A percentile compares a stretch with the other conserved stretches of the same genome.
Conservation (phyloP, 2,113 vertebrate species). For the Catharus fuscescens region DNA sequence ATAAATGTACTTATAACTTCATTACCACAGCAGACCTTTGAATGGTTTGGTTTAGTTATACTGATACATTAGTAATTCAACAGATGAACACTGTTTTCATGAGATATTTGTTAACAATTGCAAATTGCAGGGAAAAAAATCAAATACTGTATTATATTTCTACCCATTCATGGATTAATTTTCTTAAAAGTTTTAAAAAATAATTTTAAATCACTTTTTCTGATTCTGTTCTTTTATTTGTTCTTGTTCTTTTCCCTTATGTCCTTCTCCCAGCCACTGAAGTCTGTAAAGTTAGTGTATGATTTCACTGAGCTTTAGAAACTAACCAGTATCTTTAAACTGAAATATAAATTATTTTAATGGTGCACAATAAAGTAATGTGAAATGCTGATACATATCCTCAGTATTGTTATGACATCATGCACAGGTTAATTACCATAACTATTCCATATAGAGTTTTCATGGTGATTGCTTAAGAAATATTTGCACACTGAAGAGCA, state of each 20-base stretch:
- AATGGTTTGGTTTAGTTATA: not conserved
- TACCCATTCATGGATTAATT: not conserved
- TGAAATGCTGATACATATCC: not conserved
- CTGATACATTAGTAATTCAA: not conserved
- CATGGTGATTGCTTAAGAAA: constrained; percentile 35
- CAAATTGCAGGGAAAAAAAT: not conserved
- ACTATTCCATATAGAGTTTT: not conserved
- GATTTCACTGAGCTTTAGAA: not conserved
- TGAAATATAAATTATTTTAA: not conserved
- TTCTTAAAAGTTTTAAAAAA: not conserved
- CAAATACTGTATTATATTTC: not conserved
- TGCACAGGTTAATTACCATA: not conserved
- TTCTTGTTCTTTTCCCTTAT: not conserved
- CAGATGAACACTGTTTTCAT: not conserved
- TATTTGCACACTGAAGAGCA: not conserved
- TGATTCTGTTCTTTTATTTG: not conserved
- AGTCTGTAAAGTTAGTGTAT: not conserved
- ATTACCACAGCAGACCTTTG: not conserved
- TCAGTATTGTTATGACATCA: not conserved
- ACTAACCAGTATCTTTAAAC: not conserved
- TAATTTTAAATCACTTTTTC: not conserved
- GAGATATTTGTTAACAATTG: not conserved
- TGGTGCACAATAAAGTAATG: not conserved
- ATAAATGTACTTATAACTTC: not conserved
- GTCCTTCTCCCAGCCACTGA: not conserved